Conservation (phyloP, 2,113 vertebrate species). For the Onychostoma macrolepis region DNA sequence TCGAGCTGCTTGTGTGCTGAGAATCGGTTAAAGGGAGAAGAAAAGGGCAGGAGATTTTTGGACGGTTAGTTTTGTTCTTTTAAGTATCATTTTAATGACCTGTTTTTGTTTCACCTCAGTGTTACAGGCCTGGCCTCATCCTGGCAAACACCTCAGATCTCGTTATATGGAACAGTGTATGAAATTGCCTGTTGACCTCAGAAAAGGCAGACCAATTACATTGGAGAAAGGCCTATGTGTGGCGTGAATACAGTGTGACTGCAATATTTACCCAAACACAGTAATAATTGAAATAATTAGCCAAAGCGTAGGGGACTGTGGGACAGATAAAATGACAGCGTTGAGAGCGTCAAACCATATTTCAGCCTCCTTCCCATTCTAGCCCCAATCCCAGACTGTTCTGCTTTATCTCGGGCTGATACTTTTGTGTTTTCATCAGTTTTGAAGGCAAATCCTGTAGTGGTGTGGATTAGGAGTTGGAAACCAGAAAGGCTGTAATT, state of each 20-base stretch:
- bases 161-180: slow-evolving; percentile 53
- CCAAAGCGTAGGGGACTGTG: slow-evolving; percentile 1
- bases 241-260: slow-evolving; percentile 13
- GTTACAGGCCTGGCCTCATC: slow-evolving; percentile 28
- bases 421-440: slow-evolving; percentile 55
- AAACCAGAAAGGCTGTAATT: slow-evolving; percentile 53
- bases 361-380: slow-evolving; percentile 36
- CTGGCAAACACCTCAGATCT: slow-evolving; percentile 44
- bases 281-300: slow-evolving; percentile 56
- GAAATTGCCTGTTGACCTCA: slow-evolving; percentile 53
- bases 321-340: slow-evolving; percentile 43
- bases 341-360: slow-evolving; percentile 38
- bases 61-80: not conserved
- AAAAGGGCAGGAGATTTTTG: not conserved
- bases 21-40: slow-evolving; percentile 2
- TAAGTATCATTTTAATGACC: slow-evolving; percentile 48
- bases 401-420: slow-evolving; percentile 45
- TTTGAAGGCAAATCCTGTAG: slow-evolving; percentile 54
- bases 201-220: slow-evolving; percentile 53
- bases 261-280: slow-evolving; percentile 3
- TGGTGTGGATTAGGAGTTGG: slow-evolving; percentile 42
- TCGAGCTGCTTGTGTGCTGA: not conserved
- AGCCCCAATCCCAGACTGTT: not conserved
- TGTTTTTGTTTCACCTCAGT: slow-evolving; percentile 43
- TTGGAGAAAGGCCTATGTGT: slow-evolving; percentile 20